These are phyloP conservation scores for Orthosia cruda DNA, from an alignment of 2,888 invertebrate species.

Conservation along the genomic window DNA sequence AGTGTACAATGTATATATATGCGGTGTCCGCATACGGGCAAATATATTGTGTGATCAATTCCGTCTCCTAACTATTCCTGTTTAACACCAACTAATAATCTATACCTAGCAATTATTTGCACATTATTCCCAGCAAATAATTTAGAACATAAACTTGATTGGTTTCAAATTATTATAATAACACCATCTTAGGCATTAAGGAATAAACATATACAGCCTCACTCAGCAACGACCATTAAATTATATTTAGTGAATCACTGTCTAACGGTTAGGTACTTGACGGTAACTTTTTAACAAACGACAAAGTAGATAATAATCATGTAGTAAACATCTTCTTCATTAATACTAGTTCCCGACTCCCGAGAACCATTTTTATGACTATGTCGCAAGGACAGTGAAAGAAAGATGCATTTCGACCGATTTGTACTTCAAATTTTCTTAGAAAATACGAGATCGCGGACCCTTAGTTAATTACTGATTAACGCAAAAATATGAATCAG, in stretches of 20 bases:
- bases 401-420: not conserved
- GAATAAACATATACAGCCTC: not conserved
- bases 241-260: too few relatives aligned
- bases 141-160: constrained; percentile 5
- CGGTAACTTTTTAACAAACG: not conserved
- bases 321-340: not conserved
- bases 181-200: not conserved
- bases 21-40: not conserved
- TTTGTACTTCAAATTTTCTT: too few relatives aligned
- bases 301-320: not conserved
- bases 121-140: not conserved
- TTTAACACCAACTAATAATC: not conserved
- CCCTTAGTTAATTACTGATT: not conserved
- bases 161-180: not conserved
- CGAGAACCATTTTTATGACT: not conserved
- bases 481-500: too few relatives aligned
- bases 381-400: too few relatives aligned
- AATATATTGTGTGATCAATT: not conserved
- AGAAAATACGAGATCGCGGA: too few relatives aligned
- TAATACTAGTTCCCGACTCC: too few relatives aligned
- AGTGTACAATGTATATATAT: too few relatives aligned
- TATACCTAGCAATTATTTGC: not conserved
- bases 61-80: not conserved
- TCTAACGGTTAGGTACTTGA: not conserved
- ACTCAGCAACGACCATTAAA: not conserved